Conservation (phyloP, 2,888 invertebrate genomes). For the Trichacis sp. region DNA sequence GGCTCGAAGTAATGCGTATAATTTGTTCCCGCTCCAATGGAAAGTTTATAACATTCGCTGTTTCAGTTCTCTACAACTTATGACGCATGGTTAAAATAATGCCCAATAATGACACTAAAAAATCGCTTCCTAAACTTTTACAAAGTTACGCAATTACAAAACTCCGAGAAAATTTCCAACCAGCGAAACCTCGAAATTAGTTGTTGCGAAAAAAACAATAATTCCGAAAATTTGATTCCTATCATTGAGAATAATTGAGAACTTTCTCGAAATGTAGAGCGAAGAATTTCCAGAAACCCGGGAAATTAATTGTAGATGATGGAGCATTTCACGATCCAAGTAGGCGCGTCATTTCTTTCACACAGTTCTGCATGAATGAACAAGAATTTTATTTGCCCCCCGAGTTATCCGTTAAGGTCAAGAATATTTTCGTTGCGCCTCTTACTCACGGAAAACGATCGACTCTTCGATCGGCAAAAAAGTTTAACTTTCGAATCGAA, state of each 20-base stretch:
- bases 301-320: slow-evolving; percentile 1
- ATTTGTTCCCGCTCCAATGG: neutral
- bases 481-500: too few species aligned
- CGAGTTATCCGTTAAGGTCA: neutral
- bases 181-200: too few species aligned
- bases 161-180: too few species aligned
- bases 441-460: too few species aligned
- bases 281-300: neutral
- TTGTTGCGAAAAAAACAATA: too few species aligned
- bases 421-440: neutral
- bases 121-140: too few species aligned
- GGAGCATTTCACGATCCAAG: neutral
- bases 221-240: too few species aligned
- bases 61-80: neutral
- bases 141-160: too few species aligned
- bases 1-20: slow-evolving; percentile 1
- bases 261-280: too few species aligned
- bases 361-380: slow-evolving; percentile 4
- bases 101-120: too few species aligned
- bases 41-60: slow-evolving; percentile 8
- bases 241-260: too few species aligned
- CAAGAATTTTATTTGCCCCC: neutral
- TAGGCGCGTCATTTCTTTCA: neutral
- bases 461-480: too few species aligned
- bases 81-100: neutral